Base-by-base conservation (phyloP, 2,797 vertebrate genomes). In the Typhlichthys eigenmanni region DNA sequence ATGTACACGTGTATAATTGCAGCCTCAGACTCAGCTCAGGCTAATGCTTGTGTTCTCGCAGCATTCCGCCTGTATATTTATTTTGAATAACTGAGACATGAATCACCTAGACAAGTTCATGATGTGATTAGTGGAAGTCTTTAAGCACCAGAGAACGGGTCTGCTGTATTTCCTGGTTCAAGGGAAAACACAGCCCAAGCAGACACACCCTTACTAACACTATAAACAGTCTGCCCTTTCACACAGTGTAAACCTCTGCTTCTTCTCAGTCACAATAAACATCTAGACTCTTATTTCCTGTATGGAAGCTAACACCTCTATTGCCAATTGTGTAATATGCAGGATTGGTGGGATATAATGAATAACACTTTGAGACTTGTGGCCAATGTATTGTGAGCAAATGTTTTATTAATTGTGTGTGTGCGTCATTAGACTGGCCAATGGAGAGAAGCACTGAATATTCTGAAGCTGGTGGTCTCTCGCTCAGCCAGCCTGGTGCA, bases 401-500 rank as follows among this genome's bases (percentile, higher is more conserved):
- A 52, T 72, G 64, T 63, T 10, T 34, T 19, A 5, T 56, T 13
- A 12, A 5, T 59, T 62, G 59, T 61, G 38, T 45, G 7, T 80
- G 63, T 76, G 38, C 74, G 38, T 43, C 62, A 83, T 14, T 64
- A 98, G 96, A 96, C 94, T 50, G 74, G 89, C 81, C 94, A 98
- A 71, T 98, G 96, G 96, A 93, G 93, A 77, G 95, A 98, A 88
- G 94, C 95, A 9, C 78, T 96, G 68, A 95, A 95, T 74, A 95
- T 98, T 78, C 81, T 97, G 74, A 98, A 96, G 84, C 72, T 97
- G 82, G 95, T 98, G 53, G 96, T 98, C 66, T 96, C 94, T 67
- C 93, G 95, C 62, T 98, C 95, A 1, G 95, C 96, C 79, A 97
- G 95, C 69, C 88, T 96, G 57, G 95, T 94, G 60, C 87, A 96